phyloP scores from a whole-genome alignment of 2,888 invertebrate species.

The Aleiodes leptofemur region DNA sequence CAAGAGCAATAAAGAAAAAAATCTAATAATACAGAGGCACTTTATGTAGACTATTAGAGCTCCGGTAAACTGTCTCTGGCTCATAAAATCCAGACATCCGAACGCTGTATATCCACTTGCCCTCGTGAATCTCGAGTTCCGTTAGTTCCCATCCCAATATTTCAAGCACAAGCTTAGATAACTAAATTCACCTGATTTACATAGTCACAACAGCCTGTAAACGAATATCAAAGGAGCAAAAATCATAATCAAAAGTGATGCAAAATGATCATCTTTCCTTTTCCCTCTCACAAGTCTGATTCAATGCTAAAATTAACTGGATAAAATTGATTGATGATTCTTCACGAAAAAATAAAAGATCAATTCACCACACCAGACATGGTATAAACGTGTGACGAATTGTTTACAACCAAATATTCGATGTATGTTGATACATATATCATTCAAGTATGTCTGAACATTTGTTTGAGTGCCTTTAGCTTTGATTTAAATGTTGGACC shows the following conservation, averaged over 20 bases:
- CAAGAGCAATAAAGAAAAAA: not conserved
- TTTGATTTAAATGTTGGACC: conserved; percentile 9
- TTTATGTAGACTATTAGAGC: conserved; percentile 13
- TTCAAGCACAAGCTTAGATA: not conserved
- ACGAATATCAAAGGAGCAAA: not conserved
- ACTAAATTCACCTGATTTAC: conserved; percentile 7
- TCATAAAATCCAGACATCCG: conserved; percentile 63
- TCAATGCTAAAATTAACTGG: no score
- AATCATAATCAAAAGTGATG: not conserved
- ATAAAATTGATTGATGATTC: no score
- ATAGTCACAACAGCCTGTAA: conserved; percentile 4
- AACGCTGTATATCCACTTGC: conserved; percentile 52
- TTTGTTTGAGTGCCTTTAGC: not conserved
- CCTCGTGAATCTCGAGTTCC: conserved; percentile 22
- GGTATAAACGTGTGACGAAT: no score
- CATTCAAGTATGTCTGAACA: not conserved
- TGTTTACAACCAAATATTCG: not conserved
- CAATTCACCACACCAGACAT: no score
- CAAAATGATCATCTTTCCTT: no score
- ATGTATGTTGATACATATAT: conserved; percentile 9
- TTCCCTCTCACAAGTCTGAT: no score
- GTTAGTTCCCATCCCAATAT: conserved; percentile 35
- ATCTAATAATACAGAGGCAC: not conserved
- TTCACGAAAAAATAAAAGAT: not conserved
- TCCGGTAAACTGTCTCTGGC: conserved; percentile 53